These are phyloP conservation scores for Tenrec ecaudatus DNA, from an alignment of 2,113 vertebrate genomes.

Conservation along the genomic window DNA sequence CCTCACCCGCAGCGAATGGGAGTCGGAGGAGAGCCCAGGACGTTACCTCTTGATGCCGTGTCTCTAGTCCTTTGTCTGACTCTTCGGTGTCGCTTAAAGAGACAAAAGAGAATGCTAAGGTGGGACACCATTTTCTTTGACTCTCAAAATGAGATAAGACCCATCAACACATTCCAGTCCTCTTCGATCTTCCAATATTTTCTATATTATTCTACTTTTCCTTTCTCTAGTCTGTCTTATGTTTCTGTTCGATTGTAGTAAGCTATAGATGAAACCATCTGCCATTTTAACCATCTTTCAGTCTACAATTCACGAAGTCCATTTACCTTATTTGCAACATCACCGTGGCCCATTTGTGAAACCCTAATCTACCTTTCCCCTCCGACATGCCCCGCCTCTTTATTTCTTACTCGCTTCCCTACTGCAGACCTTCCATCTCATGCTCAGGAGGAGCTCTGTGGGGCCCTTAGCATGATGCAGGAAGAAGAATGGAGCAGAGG, in stretches of 20 bases:
- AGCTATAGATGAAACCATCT: not conserved
- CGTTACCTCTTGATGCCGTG: constrained; percentile 67
- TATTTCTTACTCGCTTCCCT: not conserved
- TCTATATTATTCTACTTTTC: not conserved
- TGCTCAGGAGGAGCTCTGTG: not conserved
- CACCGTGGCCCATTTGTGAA: not conserved
- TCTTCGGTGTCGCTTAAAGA: constrained; percentile 72
- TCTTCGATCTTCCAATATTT: not conserved
- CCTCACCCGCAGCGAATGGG: too few relatives aligned
- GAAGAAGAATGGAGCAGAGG: not conserved
- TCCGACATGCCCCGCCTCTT: not conserved
- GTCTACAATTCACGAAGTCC: not conserved
- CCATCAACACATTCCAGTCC: not conserved
- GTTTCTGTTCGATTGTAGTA: not conserved
- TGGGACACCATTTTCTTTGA: not conserved
- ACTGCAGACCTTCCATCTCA: not conserved
- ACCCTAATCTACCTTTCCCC: not conserved
- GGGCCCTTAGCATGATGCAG: not conserved
- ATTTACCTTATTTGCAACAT: not conserved
- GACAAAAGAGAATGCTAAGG: constrained; percentile 47
- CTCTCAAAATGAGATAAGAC: not conserved
- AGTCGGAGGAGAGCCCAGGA: not conserved
- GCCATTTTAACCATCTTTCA: not conserved
- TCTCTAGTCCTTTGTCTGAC: constrained; percentile 44
- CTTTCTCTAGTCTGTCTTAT: not conserved